Evolutionary conservation across 2,888 invertebrate genomes (phyloP), one percentile per base, ranked within the genome.

Genomic region (Scaptomyza polygonia): DNA sequence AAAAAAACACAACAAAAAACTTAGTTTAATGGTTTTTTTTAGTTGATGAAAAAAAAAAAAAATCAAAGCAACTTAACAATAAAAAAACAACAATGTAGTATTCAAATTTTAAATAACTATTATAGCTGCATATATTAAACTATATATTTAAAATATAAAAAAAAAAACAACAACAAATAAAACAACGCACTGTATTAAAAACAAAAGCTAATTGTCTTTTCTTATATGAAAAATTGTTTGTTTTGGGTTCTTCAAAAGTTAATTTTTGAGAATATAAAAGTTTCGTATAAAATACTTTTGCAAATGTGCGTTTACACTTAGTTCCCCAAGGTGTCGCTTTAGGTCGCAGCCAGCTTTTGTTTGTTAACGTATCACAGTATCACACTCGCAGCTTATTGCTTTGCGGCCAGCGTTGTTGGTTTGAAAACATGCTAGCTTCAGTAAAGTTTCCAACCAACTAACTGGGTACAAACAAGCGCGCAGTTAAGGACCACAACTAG

Each of bases 121-220:
- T 77, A 76, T 88, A 79, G 77, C 79, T 84, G 86, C 84, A 86
- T 86, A 83, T 79, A 75, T 75, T 65, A 77, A 83, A 85, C 68
- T 79, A 79, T 77, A 79, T 77, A 84, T 79, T 80, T 78, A 86
- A 86, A 83, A 84, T 77, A 82, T 72, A 34, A 7, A 67, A 68
- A 80, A 63, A 65, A 65, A 71, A 29, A 67, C n/a, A 59, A 21
- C 53, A 42, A 77, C 47, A 68, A 82, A 78, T 71, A 72, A 57
- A 61, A 67, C 64, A 71, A 69, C 64, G 81, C 84, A 78, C 81
- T 83, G 70, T 77, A 80, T 80, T 72, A 69, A 80, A 79, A 79
- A 49, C 42, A 54, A 54, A 42, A 34, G 8, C n/a, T 5, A 1
- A 21, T n/a, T 27, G 16, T 16, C n/a, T 11, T 16, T 45, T 16